Percentiles rank a stretch among this genome's conserved stretches.
Evolutionary conservation across 2,113 vertebrate genomes (phyloP).

Genomic region (Rattus norvegicus): GRCr8 NC_086039.1:53993501-53994000

Average conservation of each 20-base stretch:
- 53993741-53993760: slow-evolving; percentile 81
- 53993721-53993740: slow-evolving; percentile 73
- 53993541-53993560: slow-evolving; percentile 32
- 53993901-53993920: slow-evolving; percentile 79
- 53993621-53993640: slow-evolving; percentile 67
- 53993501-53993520: slow-evolving; percentile 55
- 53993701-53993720: slow-evolving; percentile 65
- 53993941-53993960: slow-evolving; percentile 75
- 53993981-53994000: slow-evolving; percentile 73
- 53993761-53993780: slow-evolving; percentile 73
- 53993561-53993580: slow-evolving; percentile 51
- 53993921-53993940: slow-evolving; percentile 73
- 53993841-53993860: slow-evolving; percentile 76
- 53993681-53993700: slow-evolving; percentile 62
- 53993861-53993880: slow-evolving; percentile 77
- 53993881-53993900: slow-evolving; percentile 74
- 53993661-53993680: slow-evolving; percentile 34
- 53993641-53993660: slow-evolving; percentile 63
- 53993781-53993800: slow-evolving; percentile 55
- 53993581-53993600: slow-evolving; percentile 62
- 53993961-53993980: slow-evolving; percentile 60
- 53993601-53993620: slow-evolving; percentile 74
- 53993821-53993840: slow-evolving; percentile 65
- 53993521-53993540: slow-evolving; percentile 55
- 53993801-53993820: slow-evolving; percentile 48